phyloP scores from a whole-genome alignment of 2,113 vertebrate genomes.

The Ramphastos sulfuratus region DNA sequence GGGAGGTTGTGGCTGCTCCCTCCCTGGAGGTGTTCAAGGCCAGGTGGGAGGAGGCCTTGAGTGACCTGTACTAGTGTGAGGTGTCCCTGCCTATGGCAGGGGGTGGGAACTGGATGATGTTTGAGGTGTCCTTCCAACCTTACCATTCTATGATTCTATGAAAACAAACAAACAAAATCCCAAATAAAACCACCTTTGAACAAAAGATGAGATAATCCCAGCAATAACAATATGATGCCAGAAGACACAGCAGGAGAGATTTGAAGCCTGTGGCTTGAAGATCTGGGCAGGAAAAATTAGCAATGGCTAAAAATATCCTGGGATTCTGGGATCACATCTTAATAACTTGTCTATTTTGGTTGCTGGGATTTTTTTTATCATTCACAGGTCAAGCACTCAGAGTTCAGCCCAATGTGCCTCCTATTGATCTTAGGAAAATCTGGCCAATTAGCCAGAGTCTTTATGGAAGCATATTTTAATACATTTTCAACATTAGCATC shows the following conservation, averaged over 20 bases:
- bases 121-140: too few species aligned
- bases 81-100: too few species aligned
- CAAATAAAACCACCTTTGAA: not conserved
- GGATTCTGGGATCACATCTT: not conserved
- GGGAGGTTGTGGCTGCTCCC: too few species aligned
- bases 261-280: not conserved
- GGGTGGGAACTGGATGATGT: too few species aligned
- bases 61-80: too few species aligned
- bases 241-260: not conserved
- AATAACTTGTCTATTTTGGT: not conserved
- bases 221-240: not conserved
- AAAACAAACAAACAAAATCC: not conserved
- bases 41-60: too few species aligned
- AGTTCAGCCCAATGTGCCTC: constrained; percentile 7
- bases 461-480: constrained; percentile 51
- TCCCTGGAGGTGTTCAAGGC: too few species aligned
- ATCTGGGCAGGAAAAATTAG: not conserved
- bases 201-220: not conserved
- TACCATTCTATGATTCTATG: too few species aligned
- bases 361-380: not conserved
- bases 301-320: not conserved
- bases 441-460: constrained; percentile 49
- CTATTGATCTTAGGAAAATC: constrained; percentile 64
- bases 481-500: constrained; percentile 45
- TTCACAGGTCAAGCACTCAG: constrained; percentile 19